These are phyloP conservation scores for Percopsis omiscomaycus DNA, from an alignment of 2,797 vertebrate genomes.

Conservation along the genomic window DNA sequence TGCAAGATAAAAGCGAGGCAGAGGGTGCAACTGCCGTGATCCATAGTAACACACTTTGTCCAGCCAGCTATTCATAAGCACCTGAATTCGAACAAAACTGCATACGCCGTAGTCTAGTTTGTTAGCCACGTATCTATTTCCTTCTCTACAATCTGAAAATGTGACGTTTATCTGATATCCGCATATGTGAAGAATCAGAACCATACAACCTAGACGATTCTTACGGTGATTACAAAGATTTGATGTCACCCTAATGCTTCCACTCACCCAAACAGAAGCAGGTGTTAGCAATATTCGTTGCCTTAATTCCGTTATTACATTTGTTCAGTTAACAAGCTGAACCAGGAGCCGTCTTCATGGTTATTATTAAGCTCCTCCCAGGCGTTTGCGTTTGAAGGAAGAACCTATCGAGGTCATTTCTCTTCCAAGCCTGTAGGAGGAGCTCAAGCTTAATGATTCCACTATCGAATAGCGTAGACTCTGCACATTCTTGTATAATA, in stretches of 20 bases:
- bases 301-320: neutral
- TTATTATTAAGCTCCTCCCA: constrained; percentile 36
- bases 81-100: too few relatives aligned
- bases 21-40: too few relatives aligned
- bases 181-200: neutral
- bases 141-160: too few relatives aligned
- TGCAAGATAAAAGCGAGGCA: too few relatives aligned
- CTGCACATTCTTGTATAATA: neutral
- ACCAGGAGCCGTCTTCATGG: neutral
- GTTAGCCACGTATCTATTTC: too few relatives aligned
- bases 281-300: neutral
- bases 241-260: neutral
- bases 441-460: neutral
- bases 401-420: neutral
- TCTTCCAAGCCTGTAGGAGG: constrained; percentile 6
- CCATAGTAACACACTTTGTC: too few relatives aligned
- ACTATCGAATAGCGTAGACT: too few relatives aligned
- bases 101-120: too few relatives aligned
- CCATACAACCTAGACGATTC: neutral
- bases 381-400: constrained; percentile 26
- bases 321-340: too few relatives aligned
- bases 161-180: neutral
- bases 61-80: too few relatives aligned
- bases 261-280: constrained; percentile 42
- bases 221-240: too few relatives aligned